Evolutionary conservation across 2,888 invertebrate genomes (phyloP), one percentile per base, ranked within the genome.

Genomic region (Sceliomorpha sp.): DNA sequence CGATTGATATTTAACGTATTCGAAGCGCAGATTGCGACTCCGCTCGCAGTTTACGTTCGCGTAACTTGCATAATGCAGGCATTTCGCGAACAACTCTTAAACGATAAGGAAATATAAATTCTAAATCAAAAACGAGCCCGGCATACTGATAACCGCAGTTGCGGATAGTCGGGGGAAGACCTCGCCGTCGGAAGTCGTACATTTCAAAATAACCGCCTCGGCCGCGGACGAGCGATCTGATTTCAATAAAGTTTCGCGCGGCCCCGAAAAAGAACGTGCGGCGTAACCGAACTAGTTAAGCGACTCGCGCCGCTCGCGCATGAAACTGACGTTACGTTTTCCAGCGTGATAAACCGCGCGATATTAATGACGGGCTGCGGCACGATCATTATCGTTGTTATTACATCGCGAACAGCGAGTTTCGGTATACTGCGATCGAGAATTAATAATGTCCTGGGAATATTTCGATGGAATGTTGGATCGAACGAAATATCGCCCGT

Each of bases 171-270:
- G n/a, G 55, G 62, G 14, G 66, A 66, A 58, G 68, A 56, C 51
- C 51, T 50, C 44, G 47, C 51, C 47, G 51, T 42, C 62, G 62
- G 62, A 62, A 62, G 68, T 62, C 62, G 62, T 69, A 62, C 45
- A 58, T 69, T 69, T 62, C 36, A n/a, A n/a, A 69, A 62, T 69
- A 69, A 62, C 58, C 37, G 56, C 13, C 31, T 62, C 51, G 47
- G 56, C 62, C 47, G 51, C 56, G 58, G 56, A 51, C 47, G 62
- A 69, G 51, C 58, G 58, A 62, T 51, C 68, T 56, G 62, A 69
- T 69, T 69, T 62, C 62, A 69, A 69, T 62, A 69, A 69, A 62
- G 58, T 69, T 69, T 69, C 58, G 51, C 60, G 39, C 14, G n/a
- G n/a, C 60, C 44, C 24, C 39, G 13, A 13, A 31, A 56, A 45